Percentiles rank a stretch among this genome's conserved stretches.
phyloP scores from a whole-genome alignment of 2,797 vertebrate genomes.

The Aplochiton taeniatus region DNA sequence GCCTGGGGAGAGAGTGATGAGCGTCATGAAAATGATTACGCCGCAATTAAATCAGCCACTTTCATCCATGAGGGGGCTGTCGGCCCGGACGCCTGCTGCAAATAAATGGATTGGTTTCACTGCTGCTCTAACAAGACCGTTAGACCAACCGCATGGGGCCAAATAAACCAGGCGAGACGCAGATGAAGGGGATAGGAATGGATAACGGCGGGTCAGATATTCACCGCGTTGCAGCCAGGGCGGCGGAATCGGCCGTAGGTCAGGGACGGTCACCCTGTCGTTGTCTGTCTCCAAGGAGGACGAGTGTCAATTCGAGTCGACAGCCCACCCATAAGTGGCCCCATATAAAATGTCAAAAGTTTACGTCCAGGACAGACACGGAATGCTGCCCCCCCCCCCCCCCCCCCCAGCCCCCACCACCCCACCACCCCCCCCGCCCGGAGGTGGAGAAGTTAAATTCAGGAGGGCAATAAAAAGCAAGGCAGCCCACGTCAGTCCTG shows the following conservation, averaged over 20 bases:
- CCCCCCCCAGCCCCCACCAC: slow-evolving; percentile 19
- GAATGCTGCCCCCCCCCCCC: slow-evolving; percentile 41
- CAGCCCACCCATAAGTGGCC: slow-evolving; percentile 16
- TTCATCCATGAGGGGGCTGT: slow-evolving; percentile 38
- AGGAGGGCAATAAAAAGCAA: slow-evolving; percentile 69
- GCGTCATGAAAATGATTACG: slow-evolving; percentile 53
- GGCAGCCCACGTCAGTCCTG: slow-evolving; percentile 75
- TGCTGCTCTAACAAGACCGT: slow-evolving; percentile 51
- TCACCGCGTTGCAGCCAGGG: slow-evolving; percentile 27
- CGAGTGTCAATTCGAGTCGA: slow-evolving; percentile 7
- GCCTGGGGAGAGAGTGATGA: slow-evolving; percentile 29
- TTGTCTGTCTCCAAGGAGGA: slow-evolving; percentile 28
- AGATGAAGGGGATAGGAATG: slow-evolving; percentile 40
- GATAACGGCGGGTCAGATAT: slow-evolving; percentile 29
- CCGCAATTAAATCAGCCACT: slow-evolving; percentile 45
- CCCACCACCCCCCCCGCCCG: slow-evolving; percentile 6
- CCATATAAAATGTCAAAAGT: slow-evolving; percentile 32
- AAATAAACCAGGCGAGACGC: slow-evolving; percentile 47
- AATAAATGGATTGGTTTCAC: slow-evolving; percentile 52
- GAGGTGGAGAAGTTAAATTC: slow-evolving; percentile 42
- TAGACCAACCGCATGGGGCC: slow-evolving; percentile 45
- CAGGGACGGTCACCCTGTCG: slow-evolving; percentile 18
- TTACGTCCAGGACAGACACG: slow-evolving; percentile 49
- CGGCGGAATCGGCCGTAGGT: slow-evolving; percentile 30
- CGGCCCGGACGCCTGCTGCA: slow-evolving; percentile 52